phyloP scores from a whole-genome alignment of 2,888 invertebrate species.

The Charanyca ferruginea region DNA sequence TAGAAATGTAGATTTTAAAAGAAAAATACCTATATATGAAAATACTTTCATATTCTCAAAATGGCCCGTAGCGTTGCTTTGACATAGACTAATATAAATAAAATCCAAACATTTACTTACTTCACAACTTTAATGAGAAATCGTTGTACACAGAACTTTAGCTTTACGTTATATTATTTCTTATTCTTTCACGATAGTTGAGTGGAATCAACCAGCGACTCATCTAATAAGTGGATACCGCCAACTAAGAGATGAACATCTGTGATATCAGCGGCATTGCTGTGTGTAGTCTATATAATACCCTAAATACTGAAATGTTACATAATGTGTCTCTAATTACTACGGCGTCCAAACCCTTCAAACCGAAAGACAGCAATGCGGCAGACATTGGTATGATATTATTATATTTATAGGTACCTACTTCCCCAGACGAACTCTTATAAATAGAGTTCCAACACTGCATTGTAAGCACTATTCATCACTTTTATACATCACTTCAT shows the following conservation, averaged over 20 bases:
- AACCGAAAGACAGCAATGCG: background rate
- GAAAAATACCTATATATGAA: slow-evolving; percentile 2
- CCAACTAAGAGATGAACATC: no score
- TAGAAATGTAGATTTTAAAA: no score
- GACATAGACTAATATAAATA: background rate
- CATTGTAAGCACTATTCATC: background rate
- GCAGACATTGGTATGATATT: background rate
- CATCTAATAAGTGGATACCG: background rate
- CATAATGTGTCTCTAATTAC: background rate
- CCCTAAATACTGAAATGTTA: background rate
- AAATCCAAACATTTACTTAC: no score
- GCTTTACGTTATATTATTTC: no score
- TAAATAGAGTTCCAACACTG: background rate
- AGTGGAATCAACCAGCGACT: background rate
- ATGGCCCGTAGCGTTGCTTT: background rate
- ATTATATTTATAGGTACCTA: background rate
- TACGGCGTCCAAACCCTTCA: background rate
- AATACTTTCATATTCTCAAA: background rate
- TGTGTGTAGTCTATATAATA: no score
- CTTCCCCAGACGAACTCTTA: background rate
- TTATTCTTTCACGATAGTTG: no score
- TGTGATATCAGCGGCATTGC: no score
- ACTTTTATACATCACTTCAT: background rate
- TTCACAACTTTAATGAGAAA: no score
- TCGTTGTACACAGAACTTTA: no score